Evolutionary conservation across 2,113 vertebrate species (phyloP).

Genomic region (Melospiza georgiana): DNA sequence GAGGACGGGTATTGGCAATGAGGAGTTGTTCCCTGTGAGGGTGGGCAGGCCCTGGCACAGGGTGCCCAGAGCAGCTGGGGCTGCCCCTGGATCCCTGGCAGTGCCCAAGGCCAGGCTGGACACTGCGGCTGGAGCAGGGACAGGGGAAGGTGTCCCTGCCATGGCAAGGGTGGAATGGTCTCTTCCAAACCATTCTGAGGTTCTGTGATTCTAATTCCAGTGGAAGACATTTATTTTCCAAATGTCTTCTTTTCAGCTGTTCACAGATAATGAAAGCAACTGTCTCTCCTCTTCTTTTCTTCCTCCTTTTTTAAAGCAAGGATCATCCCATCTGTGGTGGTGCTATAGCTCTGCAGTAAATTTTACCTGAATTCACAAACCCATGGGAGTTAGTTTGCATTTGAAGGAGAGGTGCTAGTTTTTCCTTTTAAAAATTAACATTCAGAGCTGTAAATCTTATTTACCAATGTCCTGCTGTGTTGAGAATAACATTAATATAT

Average conservation of each 20-base stretch:
- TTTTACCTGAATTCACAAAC: neutral
- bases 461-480: slow-evolving; percentile 58
- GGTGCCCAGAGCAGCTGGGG: no score
- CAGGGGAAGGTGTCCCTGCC: neutral
- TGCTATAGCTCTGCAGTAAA: neutral
- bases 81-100: neutral
- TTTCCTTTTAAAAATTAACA: slow-evolving; percentile 40
- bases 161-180: accelerated
- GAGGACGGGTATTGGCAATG: accelerated
- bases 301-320: neutral
- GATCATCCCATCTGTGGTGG: neutral
- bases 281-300: neutral
- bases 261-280: neutral
- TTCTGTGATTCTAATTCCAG: neutral
- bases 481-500: slow-evolving; percentile 51
- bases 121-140: neutral
- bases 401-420: neutral
- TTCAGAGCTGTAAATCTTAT: slow-evolving; percentile 54
- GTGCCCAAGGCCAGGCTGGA: neutral
- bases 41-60: neutral
- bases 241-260: neutral
- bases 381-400: neutral
- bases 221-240: neutral
- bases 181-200: neutral
- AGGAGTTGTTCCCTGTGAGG: neutral